Evolutionary conservation across 92 coral and sea anemone genomes (phyloP).

Genomic region (Epizoanthus rinbou): DNA sequence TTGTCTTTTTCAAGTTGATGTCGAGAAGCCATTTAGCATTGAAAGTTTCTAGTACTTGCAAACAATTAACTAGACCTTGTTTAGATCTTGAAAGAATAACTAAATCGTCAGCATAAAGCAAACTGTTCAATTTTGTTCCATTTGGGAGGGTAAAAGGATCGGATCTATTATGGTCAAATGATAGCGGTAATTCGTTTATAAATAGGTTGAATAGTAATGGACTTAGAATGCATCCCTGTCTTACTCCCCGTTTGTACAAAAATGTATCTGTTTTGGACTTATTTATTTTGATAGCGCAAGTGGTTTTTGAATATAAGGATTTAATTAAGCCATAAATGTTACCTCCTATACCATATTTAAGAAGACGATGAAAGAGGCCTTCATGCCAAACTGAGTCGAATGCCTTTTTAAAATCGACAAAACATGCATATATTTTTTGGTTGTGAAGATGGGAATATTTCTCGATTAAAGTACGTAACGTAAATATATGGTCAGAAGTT

Average conservation of each 20-base stretch:
- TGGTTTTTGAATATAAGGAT: slow-evolving; percentile 52
- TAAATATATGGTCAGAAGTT: slow-evolving; percentile 60
- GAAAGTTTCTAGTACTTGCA: slow-evolving; percentile 19
- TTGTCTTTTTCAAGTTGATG: slow-evolving; percentile 8
- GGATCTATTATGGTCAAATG: too few relatives aligned
- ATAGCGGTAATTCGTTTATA: too few relatives aligned
- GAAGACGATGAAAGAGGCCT: slow-evolving; percentile 48
- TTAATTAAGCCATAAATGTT: slow-evolving; percentile 55
- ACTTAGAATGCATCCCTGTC: slow-evolving; percentile 52
- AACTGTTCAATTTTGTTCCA: too few relatives aligned
- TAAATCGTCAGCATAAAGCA: too few relatives aligned
- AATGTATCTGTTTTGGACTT: slow-evolving; percentile 30
- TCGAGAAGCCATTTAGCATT: slow-evolving; percentile 15
- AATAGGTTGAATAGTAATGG: slow-evolving; percentile 50
- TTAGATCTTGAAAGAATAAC: slow-evolving; percentile 34
- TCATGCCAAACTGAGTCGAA: slow-evolving; percentile 68
- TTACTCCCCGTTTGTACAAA: slow-evolving; percentile 41
- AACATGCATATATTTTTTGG: too few relatives aligned
- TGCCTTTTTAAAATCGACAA: slow-evolving; percentile 62
- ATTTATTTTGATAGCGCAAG: slow-evolving; percentile 34
- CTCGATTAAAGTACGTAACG: slow-evolving; percentile 49
- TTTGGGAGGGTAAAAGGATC: too few relatives aligned
- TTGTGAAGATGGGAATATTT: too few relatives aligned
- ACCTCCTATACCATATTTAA: slow-evolving; percentile 48
- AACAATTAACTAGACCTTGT: slow-evolving; percentile 33